These are phyloP conservation scores for Bostrychus sinensis DNA, from an alignment of 2,113 vertebrate genomes.

Conservation along the genomic window DNA sequence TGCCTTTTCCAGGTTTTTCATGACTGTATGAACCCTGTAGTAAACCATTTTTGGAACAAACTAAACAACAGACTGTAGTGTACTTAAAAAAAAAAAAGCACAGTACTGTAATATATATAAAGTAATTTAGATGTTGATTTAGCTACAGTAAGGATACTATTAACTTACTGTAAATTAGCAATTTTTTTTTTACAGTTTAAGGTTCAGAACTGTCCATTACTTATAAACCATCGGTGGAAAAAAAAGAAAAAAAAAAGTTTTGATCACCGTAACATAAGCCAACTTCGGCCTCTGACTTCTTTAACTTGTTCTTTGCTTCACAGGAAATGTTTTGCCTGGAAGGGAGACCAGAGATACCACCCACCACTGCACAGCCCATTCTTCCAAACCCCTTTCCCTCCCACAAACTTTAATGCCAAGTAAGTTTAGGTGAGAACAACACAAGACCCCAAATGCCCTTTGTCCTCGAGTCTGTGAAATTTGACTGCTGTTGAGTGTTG, in stretches of 20 bases:
- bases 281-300: not conserved
- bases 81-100: too few relatives aligned
- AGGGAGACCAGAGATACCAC: not conserved
- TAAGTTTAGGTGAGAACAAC: conserved; percentile 2
- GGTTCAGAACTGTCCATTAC: not conserved
- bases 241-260: not conserved
- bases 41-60: too few relatives aligned
- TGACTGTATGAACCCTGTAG: too few relatives aligned
- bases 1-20: too few relatives aligned
- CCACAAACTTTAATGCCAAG: not conserved
- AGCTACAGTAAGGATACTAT: too few relatives aligned
- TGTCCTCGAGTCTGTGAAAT: not conserved
- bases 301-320: not conserved
- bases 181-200: too few relatives aligned
- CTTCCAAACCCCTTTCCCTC: not conserved
- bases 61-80: too few relatives aligned
- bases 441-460: not conserved
- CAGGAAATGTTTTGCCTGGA: not conserved
- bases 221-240: not conserved
- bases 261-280: not conserved
- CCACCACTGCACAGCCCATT: not conserved
- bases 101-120: too few relatives aligned
- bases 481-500: not conserved
- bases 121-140: too few relatives aligned
- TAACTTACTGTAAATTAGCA: too few relatives aligned